Evolutionary conservation across 2,888 invertebrate genomes (phyloP), one percentile per base, ranked within the genome.

Genomic region (Podotricha telesiphe): DNA sequence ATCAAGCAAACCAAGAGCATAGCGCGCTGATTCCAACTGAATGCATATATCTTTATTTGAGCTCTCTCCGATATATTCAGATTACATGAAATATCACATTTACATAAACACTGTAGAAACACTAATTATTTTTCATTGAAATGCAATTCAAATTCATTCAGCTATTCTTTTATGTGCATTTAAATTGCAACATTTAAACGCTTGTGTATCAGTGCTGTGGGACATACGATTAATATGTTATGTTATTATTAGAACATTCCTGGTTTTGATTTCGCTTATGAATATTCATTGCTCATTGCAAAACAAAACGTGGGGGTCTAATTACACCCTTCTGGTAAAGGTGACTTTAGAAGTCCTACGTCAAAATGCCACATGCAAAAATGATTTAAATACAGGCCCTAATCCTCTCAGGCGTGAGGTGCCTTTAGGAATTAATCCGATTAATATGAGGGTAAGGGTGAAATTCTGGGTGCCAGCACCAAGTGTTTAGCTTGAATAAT

Each of bases 1-100:
- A 92, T 91, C 92, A 92, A 89, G 88, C 89, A 89, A 89, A 88
- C 88, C 85, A 75, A 80, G 82, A 81, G 82, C 83, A 76, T 79
- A 78, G 80, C 81, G 74, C 86, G 77, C 79, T 80, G 86, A 84
- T 84, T 85, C 84, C 77, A 79, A 78, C 78, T 80, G 84, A 84
- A 87, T 83, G 81, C 79, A 82, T 84, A 87, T 88, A 91, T 91
- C 91, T 91, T 91, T 92, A 91, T 92, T 91, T 91, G 88, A 88
- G 78, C 83, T 82, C 75, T 79, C 80, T 82, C 81, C 86, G 86
- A 84, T 88, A 86, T 86, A 83, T 81, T 83, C 84, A 80, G 82
- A 86, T 85, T 83, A 84, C 82, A 81, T 78, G 84, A 82, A 58
- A 66, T 51, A 50, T 66, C 59, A 7, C 59, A 58, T 66, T 66